phyloP scores from a whole-genome alignment of 64 coral and sea anemone genomes.

The Montipora cactus region DNA sequence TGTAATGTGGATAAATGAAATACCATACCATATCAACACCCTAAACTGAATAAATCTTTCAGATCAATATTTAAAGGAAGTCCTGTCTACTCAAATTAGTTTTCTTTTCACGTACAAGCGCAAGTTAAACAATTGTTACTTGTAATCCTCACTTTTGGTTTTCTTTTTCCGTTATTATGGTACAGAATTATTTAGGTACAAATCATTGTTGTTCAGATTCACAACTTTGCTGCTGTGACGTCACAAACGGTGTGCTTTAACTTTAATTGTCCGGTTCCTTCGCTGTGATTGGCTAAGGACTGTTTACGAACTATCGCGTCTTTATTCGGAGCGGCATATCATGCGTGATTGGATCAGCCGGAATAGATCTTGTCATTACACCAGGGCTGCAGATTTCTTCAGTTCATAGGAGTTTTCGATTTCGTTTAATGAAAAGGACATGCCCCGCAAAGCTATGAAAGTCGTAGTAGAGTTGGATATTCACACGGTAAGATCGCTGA shows the following conservation, averaged over 20 bases:
- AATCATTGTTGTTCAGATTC: too few species aligned
- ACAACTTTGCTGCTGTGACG: conserved; percentile 13
- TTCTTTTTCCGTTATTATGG: too few species aligned
- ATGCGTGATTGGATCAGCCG: conserved; percentile 14
- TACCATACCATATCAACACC: neutral
- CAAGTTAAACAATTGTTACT: too few species aligned
- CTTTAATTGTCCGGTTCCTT: conserved; percentile 1
- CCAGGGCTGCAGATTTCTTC: neutral
- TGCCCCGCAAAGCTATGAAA: conserved; percentile 99
- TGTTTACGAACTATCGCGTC: conserved; percentile 80
- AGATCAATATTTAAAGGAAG: too few species aligned
- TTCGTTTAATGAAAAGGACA: conserved; percentile 12
- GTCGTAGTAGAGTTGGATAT: conserved; percentile 95
- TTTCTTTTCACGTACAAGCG: too few species aligned
- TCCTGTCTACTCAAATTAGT: too few species aligned
- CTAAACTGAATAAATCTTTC: neutral
- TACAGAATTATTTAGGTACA: too few species aligned
- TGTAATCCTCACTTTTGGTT: too few species aligned
- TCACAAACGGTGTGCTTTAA: conserved; percentile 65
- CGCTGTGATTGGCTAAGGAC: conserved; percentile 56
- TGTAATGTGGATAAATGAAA: too few species aligned
- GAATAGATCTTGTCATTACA: neutral
- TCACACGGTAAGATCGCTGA: conserved; percentile 79
- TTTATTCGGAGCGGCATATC: conserved; percentile 26
- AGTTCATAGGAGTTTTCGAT: neutral